A percentile compares a stretch with the other conserved stretches of the same genome.
Evolutionary conservation across 2,113 vertebrate genomes (phyloP).

Genomic region (Myrmecobius fasciatus): DNA sequence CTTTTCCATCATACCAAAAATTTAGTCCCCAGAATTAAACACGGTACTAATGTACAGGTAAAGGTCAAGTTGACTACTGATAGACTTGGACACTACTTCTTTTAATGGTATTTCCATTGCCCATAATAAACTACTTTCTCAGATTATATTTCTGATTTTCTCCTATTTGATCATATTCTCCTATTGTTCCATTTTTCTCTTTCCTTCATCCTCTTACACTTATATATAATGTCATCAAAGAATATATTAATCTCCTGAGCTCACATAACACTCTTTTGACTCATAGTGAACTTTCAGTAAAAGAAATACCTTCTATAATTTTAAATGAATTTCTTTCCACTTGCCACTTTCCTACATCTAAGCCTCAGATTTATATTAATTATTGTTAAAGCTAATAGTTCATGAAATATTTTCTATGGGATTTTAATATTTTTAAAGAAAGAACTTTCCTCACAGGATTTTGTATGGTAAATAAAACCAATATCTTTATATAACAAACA

Average conservation of each 20-base stretch:
- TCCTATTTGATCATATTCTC: not conserved
- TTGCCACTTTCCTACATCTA: not conserved
- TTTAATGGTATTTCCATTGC: not conserved
- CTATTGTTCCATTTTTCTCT: not conserved
- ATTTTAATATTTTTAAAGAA: not conserved
- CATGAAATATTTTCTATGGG: not conserved
- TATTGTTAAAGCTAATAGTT: not conserved
- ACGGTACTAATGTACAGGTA: not conserved
- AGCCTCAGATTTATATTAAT: not conserved
- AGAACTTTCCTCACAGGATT: not conserved
- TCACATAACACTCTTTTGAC: not conserved
- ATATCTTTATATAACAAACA: not conserved
- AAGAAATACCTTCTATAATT: not conserved
- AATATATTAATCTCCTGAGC: not conserved
- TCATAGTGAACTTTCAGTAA: not conserved
- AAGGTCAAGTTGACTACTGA: not conserved
- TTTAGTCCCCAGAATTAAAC: not conserved
- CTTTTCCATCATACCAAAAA: not conserved
- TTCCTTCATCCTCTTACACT: not conserved
- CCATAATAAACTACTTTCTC: not conserved
- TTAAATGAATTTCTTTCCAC: not conserved
- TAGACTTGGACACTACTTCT: not conserved
- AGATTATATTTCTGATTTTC: not conserved
- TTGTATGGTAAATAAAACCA: not conserved
- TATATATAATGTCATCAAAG: not conserved